Evolutionary conservation across 2,113 vertebrate species (phyloP).

Genomic region (Hemicordylus capensis): DNA sequence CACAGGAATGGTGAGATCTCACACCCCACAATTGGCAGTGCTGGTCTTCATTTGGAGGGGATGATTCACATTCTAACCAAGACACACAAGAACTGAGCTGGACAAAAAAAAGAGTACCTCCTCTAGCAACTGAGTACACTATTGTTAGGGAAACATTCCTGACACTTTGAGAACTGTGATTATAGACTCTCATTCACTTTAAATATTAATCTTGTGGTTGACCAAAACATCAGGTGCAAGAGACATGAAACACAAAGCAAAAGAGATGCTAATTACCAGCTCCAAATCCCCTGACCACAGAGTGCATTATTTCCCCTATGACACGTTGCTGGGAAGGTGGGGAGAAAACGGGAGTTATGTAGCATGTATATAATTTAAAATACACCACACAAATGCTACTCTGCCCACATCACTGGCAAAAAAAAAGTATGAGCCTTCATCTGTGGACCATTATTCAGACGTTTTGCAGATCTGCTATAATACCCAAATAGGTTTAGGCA

Average conservation of each 20-base stretch:
- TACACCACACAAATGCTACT: constrained; percentile 38
- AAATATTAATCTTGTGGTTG: not conserved
- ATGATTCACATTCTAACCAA: not conserved
- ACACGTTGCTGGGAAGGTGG: constrained; percentile 11
- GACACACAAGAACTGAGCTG: not conserved
- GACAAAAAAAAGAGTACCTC: not conserved
- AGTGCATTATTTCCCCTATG: constrained; percentile 20
- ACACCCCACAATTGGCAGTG: not conserved
- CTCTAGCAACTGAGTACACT: not conserved
- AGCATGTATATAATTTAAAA: constrained; percentile 62
- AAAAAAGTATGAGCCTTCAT: constrained; percentile 45
- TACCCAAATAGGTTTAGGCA: not conserved
- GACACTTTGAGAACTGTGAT: not conserved
- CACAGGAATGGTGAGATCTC: not conserved
- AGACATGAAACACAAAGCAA: not conserved
- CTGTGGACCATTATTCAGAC: constrained; percentile 13
- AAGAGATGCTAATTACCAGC: not conserved
- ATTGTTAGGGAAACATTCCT: not conserved
- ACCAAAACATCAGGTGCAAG: not conserved
- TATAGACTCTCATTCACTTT: not conserved
- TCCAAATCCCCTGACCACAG: not conserved
- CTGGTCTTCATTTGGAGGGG: not conserved
- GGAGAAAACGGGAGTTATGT: constrained; percentile 16
- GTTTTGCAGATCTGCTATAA: not conserved
- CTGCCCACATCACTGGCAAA: constrained; percentile 27